Base-by-base conservation (phyloP, 1,140 invertebrate species). In the Lamellibrachia luymesi region DNA sequence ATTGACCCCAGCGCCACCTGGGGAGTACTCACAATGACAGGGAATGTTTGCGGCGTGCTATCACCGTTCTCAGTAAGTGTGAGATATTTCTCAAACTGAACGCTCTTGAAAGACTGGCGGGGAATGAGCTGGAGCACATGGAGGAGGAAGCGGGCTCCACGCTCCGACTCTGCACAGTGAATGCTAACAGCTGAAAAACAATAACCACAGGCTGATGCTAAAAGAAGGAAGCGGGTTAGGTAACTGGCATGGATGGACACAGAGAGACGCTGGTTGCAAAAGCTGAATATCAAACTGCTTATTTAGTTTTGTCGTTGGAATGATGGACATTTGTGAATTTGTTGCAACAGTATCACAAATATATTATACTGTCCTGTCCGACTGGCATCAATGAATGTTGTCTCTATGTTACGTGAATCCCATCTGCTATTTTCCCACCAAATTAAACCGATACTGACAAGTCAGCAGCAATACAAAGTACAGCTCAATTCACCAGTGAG, bases 91-190 rank as follows among this genome's bases (percentile, higher is more conserved):
- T 98, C 98, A 94, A 97, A 97, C 96, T 99, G 98, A 93, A 98
- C 96, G 92, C 97, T 97, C 95, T 98, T 98, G 95, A 98, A 98
- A 91, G 97, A 97, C 94, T 97, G 96, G 94, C 98, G 97, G 51
- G 98, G 98, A 94, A 97, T 96, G 50, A 98, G 94, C 95, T 99
- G 98, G 95, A 99, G 97, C 13, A 97, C 97, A 95, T 99, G 98
- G 91, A 99, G 95, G 2, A 98, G 97, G 96, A 99, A 98, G 94
- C 97, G 96, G 93, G 97, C 98, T 94, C 95, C 97, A 94, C 97
- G 97, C 96, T 98, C 97, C 94, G 38, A 38, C 27, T 91, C 92
- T 38, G 90, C 92, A 27, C 50, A 38, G 25, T 22, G 64, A 80
- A 80, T 80, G 64, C 64, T 80, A 80, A 80, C 64, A 22, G 64